Conservation (phyloP, 2,797 vertebrate species). For the Antennarius maculatus region DNA sequence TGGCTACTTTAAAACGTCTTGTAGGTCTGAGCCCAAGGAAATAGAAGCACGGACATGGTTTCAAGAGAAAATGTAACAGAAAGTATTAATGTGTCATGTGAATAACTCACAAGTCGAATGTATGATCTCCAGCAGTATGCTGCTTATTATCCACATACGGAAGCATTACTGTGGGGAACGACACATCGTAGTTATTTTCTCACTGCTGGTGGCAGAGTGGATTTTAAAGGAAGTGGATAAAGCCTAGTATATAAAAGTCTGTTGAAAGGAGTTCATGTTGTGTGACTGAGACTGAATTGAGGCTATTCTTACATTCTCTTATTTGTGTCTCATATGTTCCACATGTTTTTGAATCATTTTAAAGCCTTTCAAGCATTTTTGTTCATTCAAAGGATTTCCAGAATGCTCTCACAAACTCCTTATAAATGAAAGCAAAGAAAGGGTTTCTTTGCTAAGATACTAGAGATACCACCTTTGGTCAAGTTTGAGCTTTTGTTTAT, state of each 20-base stretch:
- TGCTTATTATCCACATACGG: conserved; percentile 38
- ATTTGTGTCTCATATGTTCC: background rate
- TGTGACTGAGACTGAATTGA: background rate
- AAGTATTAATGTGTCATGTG: conserved; percentile 6
- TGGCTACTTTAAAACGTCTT: conserved; percentile 16
- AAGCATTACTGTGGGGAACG: conserved; percentile 14
- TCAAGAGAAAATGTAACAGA: conserved; percentile 13
- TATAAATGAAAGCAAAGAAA: too few relatives aligned
- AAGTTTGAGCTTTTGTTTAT: conserved; percentile 26
- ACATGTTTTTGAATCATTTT: background rate
- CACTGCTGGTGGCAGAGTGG: conserved; percentile 9
- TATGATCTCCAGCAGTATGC: conserved; percentile 6
- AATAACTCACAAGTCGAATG: conserved; percentile 24
- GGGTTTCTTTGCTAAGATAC: conserved; percentile 15
- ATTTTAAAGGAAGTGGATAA: conserved; percentile 17
- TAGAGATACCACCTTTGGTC: conserved; percentile 35
- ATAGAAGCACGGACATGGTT: conserved; percentile 5
- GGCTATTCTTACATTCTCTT: too few relatives aligned
- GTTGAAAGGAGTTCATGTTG: conserved; percentile 5
- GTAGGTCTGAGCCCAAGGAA: conserved; percentile 27
- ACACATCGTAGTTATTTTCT: conserved; percentile 8
- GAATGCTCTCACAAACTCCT: conserved; percentile 29
- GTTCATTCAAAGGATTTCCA: conserved; percentile 22
- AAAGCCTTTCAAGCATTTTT: background rate
- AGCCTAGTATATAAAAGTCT: conserved; percentile 2